Percentiles rank a stretch among this genome's conserved stretches.
These are phyloP conservation scores for Trachymyrmex septentrionalis DNA, from an alignment of 1,140 invertebrate genomes.

Conservation along the genomic window DNA sequence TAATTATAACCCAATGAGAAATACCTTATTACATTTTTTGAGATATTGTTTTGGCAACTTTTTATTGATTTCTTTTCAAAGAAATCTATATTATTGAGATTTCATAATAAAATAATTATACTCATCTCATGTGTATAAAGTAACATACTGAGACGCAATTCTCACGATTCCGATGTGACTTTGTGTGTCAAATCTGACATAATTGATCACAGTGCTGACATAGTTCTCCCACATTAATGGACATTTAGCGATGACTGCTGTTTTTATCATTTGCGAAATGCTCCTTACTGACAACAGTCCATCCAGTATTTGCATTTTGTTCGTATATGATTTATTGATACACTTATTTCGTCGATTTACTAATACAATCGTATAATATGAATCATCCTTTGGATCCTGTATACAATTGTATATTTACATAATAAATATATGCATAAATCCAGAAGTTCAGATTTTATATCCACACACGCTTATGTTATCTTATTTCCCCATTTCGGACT, in stretches of 20 bases:
- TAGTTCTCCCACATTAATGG: conserved; percentile 74
- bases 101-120: conserved; percentile 3
- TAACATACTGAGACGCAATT: conserved; percentile 50
- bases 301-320: conserved; percentile 49
- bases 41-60: neutral
- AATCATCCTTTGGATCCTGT: neutral
- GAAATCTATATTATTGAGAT: too few relatives aligned
- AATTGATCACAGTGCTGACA: conserved; percentile 48
- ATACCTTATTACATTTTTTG: neutral
- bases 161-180: conserved; percentile 66
- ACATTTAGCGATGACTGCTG: conserved; percentile 33
- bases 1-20: neutral
- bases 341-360: neutral
- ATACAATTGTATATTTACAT: neutral
- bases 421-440: neutral
- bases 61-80: neutral
- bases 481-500: conserved; percentile 9
- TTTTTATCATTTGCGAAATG: conserved; percentile 54
- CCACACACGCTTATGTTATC: neutral
- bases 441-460: conserved; percentile 5
- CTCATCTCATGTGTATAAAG: too few relatives aligned
- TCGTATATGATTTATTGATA: conserved; percentile 12
- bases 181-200: conserved; percentile 70
- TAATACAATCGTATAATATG: neutral
- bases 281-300: neutral